A percentile compares a stretch with the other conserved stretches of the same genome.
Conservation (phyloP, 2,797 vertebrate species). For the Ctenosaura bakeri region DNA sequence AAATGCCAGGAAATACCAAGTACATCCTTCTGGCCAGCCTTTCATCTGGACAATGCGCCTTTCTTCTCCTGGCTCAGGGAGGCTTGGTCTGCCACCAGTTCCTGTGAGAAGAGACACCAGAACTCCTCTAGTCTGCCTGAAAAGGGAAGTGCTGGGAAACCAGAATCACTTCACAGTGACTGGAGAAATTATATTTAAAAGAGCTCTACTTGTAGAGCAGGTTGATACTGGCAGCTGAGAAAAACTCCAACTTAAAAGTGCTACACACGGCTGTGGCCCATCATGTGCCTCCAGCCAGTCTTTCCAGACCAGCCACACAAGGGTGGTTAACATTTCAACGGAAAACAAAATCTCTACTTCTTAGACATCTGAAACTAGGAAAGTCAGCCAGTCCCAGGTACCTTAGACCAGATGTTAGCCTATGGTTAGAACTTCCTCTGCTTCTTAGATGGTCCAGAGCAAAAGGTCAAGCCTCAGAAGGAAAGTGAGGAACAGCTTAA, state of each 20-base stretch:
- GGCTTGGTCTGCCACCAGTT: not conserved
- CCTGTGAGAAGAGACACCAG: not conserved
- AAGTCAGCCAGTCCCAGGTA: not conserved
- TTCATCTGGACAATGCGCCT: not conserved
- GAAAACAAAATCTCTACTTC: not conserved
- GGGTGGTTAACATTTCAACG: no score
- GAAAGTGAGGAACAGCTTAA: not conserved
- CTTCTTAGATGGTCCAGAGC: not conserved
- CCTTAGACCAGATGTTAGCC: not conserved
- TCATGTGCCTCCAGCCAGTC: not conserved
- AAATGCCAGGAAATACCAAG: not conserved
- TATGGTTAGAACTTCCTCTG: not conserved
- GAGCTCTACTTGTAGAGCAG: not conserved
- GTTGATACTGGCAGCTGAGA: not conserved
- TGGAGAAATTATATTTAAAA: not conserved
- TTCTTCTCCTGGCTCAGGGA: not conserved
- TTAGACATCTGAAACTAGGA: not conserved
- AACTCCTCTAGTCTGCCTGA: not conserved
- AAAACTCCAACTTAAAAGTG: not conserved
- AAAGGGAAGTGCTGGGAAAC: not conserved
- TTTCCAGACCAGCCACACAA: not conserved
- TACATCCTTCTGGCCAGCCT: not conserved
- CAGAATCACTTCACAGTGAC: not conserved
- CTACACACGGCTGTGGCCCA: not conserved
- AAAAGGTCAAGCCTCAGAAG: not conserved